phyloP scores from a whole-genome alignment of 1,140 invertebrate genomes.

The Gonatopus flavifemur region DNA sequence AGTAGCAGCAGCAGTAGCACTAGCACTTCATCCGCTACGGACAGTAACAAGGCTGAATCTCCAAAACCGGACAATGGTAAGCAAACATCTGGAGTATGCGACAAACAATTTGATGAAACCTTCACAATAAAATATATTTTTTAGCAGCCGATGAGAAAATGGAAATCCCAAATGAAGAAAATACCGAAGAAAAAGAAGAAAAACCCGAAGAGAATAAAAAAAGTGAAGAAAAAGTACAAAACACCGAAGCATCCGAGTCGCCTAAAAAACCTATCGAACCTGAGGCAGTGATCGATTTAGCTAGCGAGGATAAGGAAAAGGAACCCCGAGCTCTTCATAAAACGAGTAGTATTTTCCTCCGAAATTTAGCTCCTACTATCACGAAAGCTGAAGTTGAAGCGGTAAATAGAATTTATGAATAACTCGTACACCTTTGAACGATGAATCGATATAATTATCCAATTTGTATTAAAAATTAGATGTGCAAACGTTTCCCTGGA shows the following conservation, averaged over 20 bases:
- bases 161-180: conserved; percentile 24
- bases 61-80: conserved; percentile 32
- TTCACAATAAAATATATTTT: neutral
- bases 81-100: conserved; percentile 6
- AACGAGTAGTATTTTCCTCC: conserved; percentile 94
- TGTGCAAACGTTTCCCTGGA: conserved; percentile 93
- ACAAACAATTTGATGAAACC: neutral
- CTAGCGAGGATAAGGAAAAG: conserved; percentile 58
- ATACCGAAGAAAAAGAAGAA: conserved; percentile 47
- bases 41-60: conserved; percentile 37
- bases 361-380: conserved; percentile 93
- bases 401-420: conserved; percentile 55
- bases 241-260: conserved; percentile 28
- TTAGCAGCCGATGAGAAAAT: conserved; percentile 43
- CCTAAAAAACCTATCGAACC: conserved; percentile 43
- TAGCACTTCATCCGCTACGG: conserved; percentile 51
- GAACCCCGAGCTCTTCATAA: conserved; percentile 80
- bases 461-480: conserved; percentile 61
- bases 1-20: conserved; percentile 48
- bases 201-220: conserved; percentile 32
- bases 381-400: conserved; percentile 96
- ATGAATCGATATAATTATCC: conserved; percentile 8
- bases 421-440: neutral
- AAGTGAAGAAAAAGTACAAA: conserved; percentile 42
- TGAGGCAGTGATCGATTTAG: conserved; percentile 52